A percentile compares a stretch with the other conserved stretches of the same genome.
These are phyloP conservation scores for Aplochiton taeniatus DNA, from an alignment of 2,797 vertebrate genomes.

Conservation along the genomic window DNA sequence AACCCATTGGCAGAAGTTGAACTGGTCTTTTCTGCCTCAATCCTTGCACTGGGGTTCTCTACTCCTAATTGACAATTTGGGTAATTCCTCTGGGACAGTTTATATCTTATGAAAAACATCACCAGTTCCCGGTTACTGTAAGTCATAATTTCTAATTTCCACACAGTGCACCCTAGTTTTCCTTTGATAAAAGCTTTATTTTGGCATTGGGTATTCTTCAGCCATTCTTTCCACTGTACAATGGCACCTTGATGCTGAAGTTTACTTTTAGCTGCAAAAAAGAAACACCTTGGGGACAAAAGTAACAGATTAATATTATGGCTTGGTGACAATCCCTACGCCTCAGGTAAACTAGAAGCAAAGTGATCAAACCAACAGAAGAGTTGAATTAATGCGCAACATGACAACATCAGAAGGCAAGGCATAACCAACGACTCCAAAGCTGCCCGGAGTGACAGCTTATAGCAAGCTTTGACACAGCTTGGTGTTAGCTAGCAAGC, in stretches of 20 bases:
- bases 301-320: neutral
- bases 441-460: no score
- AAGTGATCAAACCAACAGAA: no score
- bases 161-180: conserved; percentile 11
- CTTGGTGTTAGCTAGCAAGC: no score
- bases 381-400: no score
- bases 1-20: conserved; percentile 35
- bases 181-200: conserved; percentile 36
- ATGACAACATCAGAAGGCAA: no score
- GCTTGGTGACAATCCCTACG: no score
- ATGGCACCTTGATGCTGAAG: conserved; percentile 2
- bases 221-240: conserved; percentile 29
- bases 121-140: conserved; percentile 89
- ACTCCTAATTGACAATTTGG: conserved; percentile 75
- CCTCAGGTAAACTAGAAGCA: no score
- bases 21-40: conserved; percentile 45
- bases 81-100: conserved; percentile 88
- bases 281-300: conserved; percentile 29
- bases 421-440: no score
- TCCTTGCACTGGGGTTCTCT: conserved; percentile 41
- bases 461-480: no score
- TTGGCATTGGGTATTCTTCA: conserved; percentile 29
- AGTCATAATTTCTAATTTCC: conserved; percentile 78
- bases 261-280: conserved; percentile 11
- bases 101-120: conserved; percentile 89